Evolutionary conservation across 2,113 vertebrate species (phyloP).

Genomic region (Poicephalus gulielmi): DNA sequence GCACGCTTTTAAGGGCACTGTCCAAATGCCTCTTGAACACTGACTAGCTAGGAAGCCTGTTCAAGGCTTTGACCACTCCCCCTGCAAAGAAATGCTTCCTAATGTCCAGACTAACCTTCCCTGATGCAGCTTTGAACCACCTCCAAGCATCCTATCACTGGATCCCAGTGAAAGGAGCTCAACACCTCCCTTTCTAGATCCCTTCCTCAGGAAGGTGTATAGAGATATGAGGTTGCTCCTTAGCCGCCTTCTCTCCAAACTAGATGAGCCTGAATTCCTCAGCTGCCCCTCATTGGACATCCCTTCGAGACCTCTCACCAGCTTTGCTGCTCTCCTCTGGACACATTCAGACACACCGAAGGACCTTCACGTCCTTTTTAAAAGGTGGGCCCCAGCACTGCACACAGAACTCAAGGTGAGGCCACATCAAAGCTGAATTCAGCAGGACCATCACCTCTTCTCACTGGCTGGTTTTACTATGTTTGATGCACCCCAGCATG

Average conservation of each 20-base stretch:
- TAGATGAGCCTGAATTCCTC: background rate
- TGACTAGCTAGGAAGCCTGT: background rate
- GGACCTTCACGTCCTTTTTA: background rate
- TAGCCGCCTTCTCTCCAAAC: background rate
- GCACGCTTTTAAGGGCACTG: no score
- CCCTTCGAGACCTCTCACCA: background rate
- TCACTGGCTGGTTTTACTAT: no score
- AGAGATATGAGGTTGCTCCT: background rate
- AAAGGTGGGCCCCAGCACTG: background rate
- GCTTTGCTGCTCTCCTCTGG: background rate
- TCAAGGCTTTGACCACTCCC: background rate
- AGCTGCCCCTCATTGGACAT: background rate
- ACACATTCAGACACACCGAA: no score
- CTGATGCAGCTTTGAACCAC: background rate
- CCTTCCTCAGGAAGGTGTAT: background rate
- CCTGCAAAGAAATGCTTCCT: background rate
- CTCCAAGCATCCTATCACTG: rapidly evolving
- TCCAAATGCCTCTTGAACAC: background rate
- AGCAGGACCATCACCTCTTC: background rate
- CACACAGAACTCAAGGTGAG: rapidly evolving
- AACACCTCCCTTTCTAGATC: background rate
- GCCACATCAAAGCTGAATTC: rapidly evolving
- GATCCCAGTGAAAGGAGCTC: background rate
- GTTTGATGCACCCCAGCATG: background rate
- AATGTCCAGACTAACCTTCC: background rate